Conservation (phyloP, 2,888 invertebrate genomes). For the Dascillus cervinus region DNA sequence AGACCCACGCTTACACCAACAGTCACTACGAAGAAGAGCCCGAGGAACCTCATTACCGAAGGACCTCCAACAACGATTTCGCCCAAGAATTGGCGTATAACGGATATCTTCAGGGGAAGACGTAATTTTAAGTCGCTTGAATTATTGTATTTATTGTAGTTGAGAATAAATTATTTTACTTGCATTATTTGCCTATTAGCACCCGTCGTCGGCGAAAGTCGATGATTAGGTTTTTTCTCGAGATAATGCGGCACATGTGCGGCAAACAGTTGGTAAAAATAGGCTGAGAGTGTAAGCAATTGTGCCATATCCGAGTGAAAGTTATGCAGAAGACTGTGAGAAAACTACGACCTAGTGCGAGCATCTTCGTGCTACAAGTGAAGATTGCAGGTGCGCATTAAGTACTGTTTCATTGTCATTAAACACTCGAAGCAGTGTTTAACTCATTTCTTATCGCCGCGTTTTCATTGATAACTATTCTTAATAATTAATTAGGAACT, state of each 20-base stretch:
- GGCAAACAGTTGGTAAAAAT: conserved; percentile 7
- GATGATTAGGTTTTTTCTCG: conserved; percentile 2
- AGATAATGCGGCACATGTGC: conserved; percentile 62
- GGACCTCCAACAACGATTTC: conserved; percentile 2
- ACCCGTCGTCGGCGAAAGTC: conserved; percentile 1
- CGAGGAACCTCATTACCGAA: conserved; percentile 13
- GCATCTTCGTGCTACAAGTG: too few relatives aligned
- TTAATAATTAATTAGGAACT: too few relatives aligned
- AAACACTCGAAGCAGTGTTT: too few relatives aligned
- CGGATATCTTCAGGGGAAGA: too few relatives aligned
- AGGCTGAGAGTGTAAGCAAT: conserved; percentile 8
- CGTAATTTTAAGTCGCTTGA: too few relatives aligned
- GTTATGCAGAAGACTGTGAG: conserved; percentile 22
- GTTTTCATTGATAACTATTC: too few relatives aligned
- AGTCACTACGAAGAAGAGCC: conserved; percentile 44
- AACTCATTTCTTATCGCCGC: too few relatives aligned
- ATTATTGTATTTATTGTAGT: too few relatives aligned
- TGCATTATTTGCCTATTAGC: too few relatives aligned
- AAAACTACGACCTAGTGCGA: conserved; percentile 23
- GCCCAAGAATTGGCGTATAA: conserved; percentile 39
- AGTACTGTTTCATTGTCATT: too few relatives aligned
- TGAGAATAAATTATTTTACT: too few relatives aligned
- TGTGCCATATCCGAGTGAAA: conserved; percentile 22
- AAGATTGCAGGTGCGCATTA: too few relatives aligned
- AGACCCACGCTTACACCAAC: conserved; percentile 4